These are phyloP conservation scores for Ictalurus punctatus DNA, from an alignment of 2,113 vertebrate genomes.

Conservation along the genomic window DNA sequence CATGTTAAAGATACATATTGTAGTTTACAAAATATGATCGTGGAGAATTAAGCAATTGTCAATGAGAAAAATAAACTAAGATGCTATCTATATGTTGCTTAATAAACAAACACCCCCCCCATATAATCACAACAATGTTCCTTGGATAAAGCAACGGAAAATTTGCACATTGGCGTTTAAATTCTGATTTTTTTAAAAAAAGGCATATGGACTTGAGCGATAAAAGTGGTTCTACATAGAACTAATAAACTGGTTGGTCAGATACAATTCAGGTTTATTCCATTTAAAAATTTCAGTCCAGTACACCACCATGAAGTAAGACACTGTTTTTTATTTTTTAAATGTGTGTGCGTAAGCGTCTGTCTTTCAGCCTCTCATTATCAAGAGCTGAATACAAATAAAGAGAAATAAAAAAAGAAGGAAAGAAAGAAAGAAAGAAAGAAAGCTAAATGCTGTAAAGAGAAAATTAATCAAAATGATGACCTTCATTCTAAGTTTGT, in stretches of 20 bases:
- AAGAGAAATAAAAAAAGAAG: slow-evolving; percentile 25
- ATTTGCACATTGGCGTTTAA: slow-evolving; percentile 68
- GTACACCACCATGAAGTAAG: slow-evolving; percentile 42
- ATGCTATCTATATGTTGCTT: slow-evolving; percentile 71
- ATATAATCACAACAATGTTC: slow-evolving; percentile 66
- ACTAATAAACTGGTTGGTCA: slow-evolving; percentile 35
- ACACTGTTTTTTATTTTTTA: background rate
- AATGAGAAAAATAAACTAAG: slow-evolving; percentile 67
- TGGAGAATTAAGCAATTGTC: slow-evolving; percentile 78
- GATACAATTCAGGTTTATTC: slow-evolving; percentile 33
- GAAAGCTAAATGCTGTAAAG: slow-evolving; percentile 32
- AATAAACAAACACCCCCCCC: slow-evolving; percentile 60
- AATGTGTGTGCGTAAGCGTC: background rate
- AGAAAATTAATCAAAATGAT: slow-evolving; percentile 37
- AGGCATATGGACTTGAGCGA: slow-evolving; percentile 66
- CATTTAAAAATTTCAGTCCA: slow-evolving; percentile 54
- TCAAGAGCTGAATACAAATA: slow-evolving; percentile 45
- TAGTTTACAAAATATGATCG: slow-evolving; percentile 84
- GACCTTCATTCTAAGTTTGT: slow-evolving; percentile 53
- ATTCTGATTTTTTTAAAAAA: slow-evolving; percentile 65
- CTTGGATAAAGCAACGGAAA: slow-evolving; percentile 75
- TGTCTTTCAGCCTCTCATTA: slow-evolving; percentile 36
- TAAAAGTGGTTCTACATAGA: slow-evolving; percentile 49
- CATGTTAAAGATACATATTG: slow-evolving; percentile 84
- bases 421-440: slow-evolving; percentile 45